Conservation (phyloP, 2,888 invertebrate genomes). For the Euphydryas editha region DNA sequence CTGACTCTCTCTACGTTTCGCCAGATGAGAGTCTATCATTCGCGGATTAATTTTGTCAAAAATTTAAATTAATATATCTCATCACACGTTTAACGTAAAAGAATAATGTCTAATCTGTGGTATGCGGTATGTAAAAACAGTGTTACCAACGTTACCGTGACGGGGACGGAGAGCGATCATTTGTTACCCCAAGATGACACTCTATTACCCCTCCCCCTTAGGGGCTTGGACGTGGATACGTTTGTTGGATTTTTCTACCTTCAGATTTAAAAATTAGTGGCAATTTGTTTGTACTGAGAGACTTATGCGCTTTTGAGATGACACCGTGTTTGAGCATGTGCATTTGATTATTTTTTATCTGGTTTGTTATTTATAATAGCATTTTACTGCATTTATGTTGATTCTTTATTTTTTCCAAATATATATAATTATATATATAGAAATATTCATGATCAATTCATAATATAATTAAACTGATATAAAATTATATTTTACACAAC, state of each 20-base stretch:
- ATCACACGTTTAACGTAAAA: conserved; percentile 12
- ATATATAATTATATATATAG: too few species aligned
- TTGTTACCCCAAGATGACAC: conserved; percentile 81
- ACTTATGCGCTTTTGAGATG: conserved; percentile 13
- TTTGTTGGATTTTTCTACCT: conserved; percentile 20
- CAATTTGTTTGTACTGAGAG: conserved; percentile 20
- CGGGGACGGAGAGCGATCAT: conserved; percentile 67
- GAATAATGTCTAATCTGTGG: conserved; percentile 28
- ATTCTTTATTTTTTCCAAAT: too few species aligned
- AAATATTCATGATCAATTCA: too few species aligned
- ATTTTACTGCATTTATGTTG: too few species aligned
- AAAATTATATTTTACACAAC: too few species aligned
- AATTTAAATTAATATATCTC: too few species aligned
- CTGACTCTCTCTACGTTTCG: too few species aligned
- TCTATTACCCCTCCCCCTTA: conserved; percentile 64
- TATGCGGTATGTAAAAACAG: conserved; percentile 66
- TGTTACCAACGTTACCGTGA: conserved; percentile 50
- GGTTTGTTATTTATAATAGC: too few species aligned
- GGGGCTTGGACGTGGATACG: conserved; percentile 15
- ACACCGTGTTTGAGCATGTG: background rate
- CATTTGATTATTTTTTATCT: background rate
- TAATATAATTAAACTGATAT: too few species aligned
- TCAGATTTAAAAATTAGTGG: conserved; percentile 25
- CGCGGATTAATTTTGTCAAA: too few species aligned
- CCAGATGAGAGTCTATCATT: too few species aligned